Percentiles rank a stretch among this genome's conserved stretches.
Evolutionary conservation across 2,797 vertebrate species (phyloP).

Genomic region (Sebastes cheni): DNA sequence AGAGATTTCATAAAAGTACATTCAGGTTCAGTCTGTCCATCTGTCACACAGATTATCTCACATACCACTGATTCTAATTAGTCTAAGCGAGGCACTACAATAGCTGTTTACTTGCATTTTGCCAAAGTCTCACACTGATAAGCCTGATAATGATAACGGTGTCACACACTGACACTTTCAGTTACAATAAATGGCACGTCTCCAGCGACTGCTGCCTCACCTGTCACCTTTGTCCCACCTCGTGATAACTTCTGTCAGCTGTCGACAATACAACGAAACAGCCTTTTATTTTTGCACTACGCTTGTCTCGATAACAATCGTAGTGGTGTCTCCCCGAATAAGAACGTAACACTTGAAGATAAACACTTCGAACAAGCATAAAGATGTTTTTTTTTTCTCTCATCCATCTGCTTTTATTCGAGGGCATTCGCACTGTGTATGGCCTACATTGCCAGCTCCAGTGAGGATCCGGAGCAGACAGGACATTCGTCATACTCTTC

Average conservation of each 20-base stretch:
- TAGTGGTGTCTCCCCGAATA: constrained; percentile 13
- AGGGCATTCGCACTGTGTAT: constrained; percentile 35
- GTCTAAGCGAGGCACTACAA: not conserved
- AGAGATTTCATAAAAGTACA: not conserved
- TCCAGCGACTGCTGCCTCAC: constrained; percentile 34
- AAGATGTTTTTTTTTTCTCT: not conserved
- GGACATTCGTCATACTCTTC: constrained; percentile 67
- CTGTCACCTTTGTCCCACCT: constrained; percentile 37
- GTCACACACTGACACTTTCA: constrained; percentile 22
- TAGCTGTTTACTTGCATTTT: not conserved
- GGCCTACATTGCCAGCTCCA: constrained; percentile 56
- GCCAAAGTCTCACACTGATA: not conserved
- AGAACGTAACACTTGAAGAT: constrained; percentile 26
- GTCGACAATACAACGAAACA: constrained; percentile 37
- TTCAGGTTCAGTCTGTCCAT: not conserved
- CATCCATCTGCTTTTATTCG: constrained; percentile 32
- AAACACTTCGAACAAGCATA: constrained; percentile 27
- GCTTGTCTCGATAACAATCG: constrained; percentile 26
- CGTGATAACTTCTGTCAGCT: constrained; percentile 47
- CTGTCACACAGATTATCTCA: not conserved
- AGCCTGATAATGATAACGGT: constrained; percentile 10
- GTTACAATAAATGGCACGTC: constrained; percentile 15
- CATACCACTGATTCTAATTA: not conserved
- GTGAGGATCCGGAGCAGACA: constrained; percentile 56
- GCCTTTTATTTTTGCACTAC: constrained; percentile 28